Percentiles rank a stretch among this genome's conserved stretches.
Conservation (phyloP, 2,113 vertebrate genomes). For the Patagioenas fasciata region DNA sequence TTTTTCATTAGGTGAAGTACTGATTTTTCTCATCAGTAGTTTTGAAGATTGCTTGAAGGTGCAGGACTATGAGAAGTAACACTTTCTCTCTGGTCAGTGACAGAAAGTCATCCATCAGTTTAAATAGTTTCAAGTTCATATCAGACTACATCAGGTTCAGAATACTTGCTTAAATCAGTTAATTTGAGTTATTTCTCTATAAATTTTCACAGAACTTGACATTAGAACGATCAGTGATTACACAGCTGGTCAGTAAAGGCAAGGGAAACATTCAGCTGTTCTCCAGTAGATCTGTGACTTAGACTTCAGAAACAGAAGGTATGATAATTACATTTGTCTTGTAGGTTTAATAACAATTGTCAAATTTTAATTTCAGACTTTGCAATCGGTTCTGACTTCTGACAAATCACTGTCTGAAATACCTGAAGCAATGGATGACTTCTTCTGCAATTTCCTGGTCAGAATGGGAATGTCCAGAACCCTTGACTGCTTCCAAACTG, state of each 20-base stretch:
- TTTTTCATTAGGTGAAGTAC: neutral
- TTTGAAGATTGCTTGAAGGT: neutral
- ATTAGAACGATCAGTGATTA: neutral
- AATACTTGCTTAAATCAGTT: neutral
- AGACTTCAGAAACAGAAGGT: neutral
- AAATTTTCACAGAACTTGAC: neutral
- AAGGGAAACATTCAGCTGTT: neutral
- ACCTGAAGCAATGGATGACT: slow-evolving; percentile 82
- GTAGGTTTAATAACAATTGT: neutral
- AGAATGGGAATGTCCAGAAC: slow-evolving; percentile 88
- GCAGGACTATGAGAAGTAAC: neutral
- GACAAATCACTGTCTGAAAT: slow-evolving; percentile 2
- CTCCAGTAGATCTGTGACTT: neutral
- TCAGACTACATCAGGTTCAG: neutral
- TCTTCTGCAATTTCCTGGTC: slow-evolving; percentile 88
- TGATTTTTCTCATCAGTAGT: neutral
- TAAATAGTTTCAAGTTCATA: neutral
- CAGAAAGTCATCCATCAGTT: neutral
- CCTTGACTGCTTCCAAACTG: slow-evolving; percentile 88
- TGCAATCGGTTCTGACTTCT: slow-evolving; percentile 15
- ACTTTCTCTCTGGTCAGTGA: neutral
- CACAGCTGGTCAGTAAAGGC: neutral
- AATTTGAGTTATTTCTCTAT: neutral
- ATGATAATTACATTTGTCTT: neutral
- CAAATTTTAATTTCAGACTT: slow-evolving; percentile 69